A percentile compares a stretch with the other conserved stretches of the same genome.
phyloP scores from a whole-genome alignment of 2,888 invertebrate genomes.

The Stenchaetothrips biformis region DNA sequence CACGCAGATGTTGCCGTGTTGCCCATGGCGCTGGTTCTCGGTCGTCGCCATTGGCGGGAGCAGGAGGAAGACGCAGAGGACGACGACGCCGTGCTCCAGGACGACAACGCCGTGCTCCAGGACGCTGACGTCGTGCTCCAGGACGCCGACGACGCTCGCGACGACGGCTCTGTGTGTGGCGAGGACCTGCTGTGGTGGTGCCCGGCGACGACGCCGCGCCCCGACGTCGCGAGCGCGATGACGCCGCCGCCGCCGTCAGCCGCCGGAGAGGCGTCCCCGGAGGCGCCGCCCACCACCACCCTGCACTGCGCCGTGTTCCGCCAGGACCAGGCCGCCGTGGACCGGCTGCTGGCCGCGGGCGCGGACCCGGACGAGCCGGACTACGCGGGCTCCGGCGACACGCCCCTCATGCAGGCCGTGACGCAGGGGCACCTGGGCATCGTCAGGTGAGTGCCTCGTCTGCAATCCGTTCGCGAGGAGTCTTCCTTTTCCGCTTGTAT shows the following conservation, averaged over 20 bases:
- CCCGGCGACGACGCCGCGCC: not conserved
- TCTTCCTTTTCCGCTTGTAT: not conserved
- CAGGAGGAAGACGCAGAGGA: not conserved
- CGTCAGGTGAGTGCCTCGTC: not conserved
- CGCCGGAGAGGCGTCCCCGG: not conserved
- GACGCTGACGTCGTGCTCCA: conserved; percentile 1
- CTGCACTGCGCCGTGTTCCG: conserved; percentile 33
- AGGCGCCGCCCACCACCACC: not conserved
- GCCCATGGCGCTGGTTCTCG: conserved; percentile 17
- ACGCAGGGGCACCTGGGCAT: conserved; percentile 32
- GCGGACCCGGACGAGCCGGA: conserved; percentile 44
- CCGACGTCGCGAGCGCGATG: not conserved
- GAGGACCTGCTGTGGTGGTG: conserved; percentile 3
- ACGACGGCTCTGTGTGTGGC: not conserved
- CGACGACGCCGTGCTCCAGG: not conserved
- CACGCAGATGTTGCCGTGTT: not conserved
- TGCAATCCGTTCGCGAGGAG: not conserved
- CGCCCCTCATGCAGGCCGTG: conserved; percentile 45
- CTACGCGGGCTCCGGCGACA: conserved; percentile 45
- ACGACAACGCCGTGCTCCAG: not conserved
- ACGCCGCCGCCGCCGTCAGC: not conserved
- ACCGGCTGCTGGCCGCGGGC: conserved; percentile 31
- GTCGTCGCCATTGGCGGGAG: not conserved
- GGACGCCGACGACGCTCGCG: not conserved
- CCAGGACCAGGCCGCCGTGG: conserved; percentile 28